Evolutionary conservation across 92 coral and sea anemone genomes (phyloP).

Genomic region (Chrysogorgia sp.): DNA sequence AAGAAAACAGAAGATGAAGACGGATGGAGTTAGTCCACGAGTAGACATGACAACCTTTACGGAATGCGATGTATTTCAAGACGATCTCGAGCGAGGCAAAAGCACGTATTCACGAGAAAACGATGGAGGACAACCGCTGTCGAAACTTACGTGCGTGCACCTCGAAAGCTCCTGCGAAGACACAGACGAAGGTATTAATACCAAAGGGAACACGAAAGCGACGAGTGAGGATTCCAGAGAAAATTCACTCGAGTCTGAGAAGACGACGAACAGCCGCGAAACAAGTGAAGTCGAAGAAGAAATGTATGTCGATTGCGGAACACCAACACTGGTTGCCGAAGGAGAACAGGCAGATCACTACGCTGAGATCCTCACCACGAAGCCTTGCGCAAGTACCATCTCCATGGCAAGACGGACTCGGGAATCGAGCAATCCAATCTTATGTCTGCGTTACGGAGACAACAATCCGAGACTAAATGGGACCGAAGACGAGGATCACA

Average conservation of each 20-base stretch:
- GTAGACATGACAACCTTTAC: neutral
- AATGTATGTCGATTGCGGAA: neutral
- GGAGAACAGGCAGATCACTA: slow-evolving; percentile 54
- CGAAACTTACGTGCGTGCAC: too few species aligned
- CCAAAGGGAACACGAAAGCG: neutral
- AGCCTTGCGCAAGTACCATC: slow-evolving; percentile 53
- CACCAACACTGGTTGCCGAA: neutral
- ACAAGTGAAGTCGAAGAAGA: neutral
- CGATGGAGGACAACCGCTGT: too few species aligned
- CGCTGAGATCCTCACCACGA: slow-evolving; percentile 76
- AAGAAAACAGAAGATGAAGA: slow-evolving; percentile 23
- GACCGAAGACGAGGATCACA: neutral
- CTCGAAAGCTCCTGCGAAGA: neutral
- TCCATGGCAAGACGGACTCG: slow-evolving; percentile 81
- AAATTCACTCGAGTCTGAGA: neutral
- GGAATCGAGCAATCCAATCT: slow-evolving; percentile 90
- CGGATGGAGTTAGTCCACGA: neutral
- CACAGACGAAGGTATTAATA: neutral
- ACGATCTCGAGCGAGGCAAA: neutral
- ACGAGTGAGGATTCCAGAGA: neutral
- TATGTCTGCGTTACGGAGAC: slow-evolving; percentile 49
- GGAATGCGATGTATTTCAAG: slow-evolving; percentile 6
- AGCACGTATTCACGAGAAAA: neutral
- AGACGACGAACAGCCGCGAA: neutral
- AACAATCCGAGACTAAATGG: too few species aligned